Evolutionary conservation across 64 coral and sea anemone species (phyloP), one percentile per base, ranked within the genome.

Genomic region (Catalaphyllia jardinei): DNA sequence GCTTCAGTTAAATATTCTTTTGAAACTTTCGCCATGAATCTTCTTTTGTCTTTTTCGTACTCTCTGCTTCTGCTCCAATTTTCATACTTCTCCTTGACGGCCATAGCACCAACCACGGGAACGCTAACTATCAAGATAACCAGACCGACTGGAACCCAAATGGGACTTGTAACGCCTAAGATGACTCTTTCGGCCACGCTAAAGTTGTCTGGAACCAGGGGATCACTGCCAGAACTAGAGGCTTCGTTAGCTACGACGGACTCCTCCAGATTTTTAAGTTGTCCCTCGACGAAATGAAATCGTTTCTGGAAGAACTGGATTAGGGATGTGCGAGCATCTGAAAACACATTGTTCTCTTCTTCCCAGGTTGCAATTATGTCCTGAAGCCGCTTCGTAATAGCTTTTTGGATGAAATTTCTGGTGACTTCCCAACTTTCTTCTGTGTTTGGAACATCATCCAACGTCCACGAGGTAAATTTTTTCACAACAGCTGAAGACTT

Each of bases 131-230:
- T 10, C 31, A 86, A 25, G 31, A 55, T 62, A 67, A 86, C 82
- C 8, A 86, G 20, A 9, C 29, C 62, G 30, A 86, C 52, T 46
- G 82, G 82, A 86, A 69, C 82, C 82, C 82, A 86, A 14, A 86
- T 69, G 55, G 82, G 82, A 69, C 61, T 67, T n/a, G 82, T 86
- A 62, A 86, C 62, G 7, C 82, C 82, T 9, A 86, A 71, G 49
- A 86, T 28, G 0, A 69, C 33, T 62, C 30, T 86, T 65, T 86
- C 82, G 6, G 82, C 62, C 61, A 50, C 7, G 42, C 52, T 46
- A 16, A 86, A 65, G 4, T 35, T 59, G 0, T 57, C 54, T 57
- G 13, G 6, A 16, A 52, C 46, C 11, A 11, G 9, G 42, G 2
- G n/a, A 29, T 7, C 24, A 18, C 8, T 55, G 29, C 9, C 2